Conservation (phyloP, 2,113 vertebrate species). For the Spheniscus mendiculus region DNA sequence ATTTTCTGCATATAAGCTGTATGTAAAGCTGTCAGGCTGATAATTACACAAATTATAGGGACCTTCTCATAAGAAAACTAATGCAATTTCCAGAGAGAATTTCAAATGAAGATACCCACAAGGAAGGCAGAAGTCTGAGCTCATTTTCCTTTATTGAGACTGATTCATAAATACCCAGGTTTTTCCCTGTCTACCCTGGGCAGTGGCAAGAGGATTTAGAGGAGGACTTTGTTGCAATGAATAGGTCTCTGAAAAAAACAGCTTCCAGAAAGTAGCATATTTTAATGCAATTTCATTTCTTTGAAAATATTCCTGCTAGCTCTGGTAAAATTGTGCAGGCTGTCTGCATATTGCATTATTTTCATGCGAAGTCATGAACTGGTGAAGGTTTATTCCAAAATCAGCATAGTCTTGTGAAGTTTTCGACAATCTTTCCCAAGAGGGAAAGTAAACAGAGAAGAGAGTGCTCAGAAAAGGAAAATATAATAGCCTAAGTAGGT, state of each 20-base stretch:
- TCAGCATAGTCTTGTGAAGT: not conserved
- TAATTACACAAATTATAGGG: slow-evolving; percentile 50
- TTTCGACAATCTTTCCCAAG: not conserved
- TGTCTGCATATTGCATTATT: not conserved
- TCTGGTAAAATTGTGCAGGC: not conserved
- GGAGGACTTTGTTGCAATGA: not conserved
- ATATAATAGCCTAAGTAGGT: not conserved
- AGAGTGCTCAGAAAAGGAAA: not conserved
- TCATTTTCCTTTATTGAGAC: not conserved
- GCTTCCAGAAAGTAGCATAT: not conserved
- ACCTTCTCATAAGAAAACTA: slow-evolving; percentile 43
- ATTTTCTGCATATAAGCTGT: slow-evolving; percentile 44
- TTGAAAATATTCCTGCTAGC: not conserved
- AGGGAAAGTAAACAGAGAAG: not conserved
- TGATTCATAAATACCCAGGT: not conserved
- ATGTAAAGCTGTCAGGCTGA: slow-evolving; percentile 27
- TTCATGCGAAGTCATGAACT: not conserved
- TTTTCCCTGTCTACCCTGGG: not conserved
- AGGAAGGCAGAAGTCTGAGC: slow-evolving; percentile 10
- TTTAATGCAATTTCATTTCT: not conserved
- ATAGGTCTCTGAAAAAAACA: not conserved
- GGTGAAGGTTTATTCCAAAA: not conserved
- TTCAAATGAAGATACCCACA: slow-evolving; percentile 34
- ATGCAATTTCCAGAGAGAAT: slow-evolving; percentile 17
- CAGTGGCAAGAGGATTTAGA: not conserved